phyloP scores from a whole-genome alignment of 2,113 vertebrate species.

The Muscicapa adusta region DNA sequence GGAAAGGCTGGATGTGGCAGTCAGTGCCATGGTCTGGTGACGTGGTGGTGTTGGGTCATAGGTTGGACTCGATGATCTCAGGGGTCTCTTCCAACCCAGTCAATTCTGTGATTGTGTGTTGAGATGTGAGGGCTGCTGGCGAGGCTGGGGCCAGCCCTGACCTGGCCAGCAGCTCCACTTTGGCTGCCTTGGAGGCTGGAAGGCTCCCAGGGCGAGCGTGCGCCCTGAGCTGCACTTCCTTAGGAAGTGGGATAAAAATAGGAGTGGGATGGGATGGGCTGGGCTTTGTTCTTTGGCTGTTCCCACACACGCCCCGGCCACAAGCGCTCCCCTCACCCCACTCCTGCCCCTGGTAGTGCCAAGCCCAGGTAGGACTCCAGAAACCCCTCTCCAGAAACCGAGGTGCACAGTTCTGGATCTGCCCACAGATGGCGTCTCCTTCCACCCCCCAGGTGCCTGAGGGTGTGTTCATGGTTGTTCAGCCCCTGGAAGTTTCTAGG shows the following conservation, averaged over 20 bases:
- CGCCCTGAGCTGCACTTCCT: background rate
- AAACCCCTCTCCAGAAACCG: background rate
- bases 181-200: rapidly evolving
- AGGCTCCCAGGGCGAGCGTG: background rate
- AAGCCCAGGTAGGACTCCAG: background rate
- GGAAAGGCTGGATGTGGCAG: background rate
- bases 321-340: rapidly evolving
- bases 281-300: background rate
- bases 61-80: background rate
- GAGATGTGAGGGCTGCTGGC: too few species aligned
- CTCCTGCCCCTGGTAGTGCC: background rate
- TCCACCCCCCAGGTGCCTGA: rapidly evolving
- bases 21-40: background rate
- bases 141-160: background rate
- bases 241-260: constrained; percentile 39
- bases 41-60: rapidly evolving
- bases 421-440: background rate
- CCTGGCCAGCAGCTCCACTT: background rate
- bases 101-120: rapidly evolving
- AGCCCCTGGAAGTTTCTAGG: background rate
- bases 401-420: rapidly evolving
- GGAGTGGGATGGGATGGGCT: background rate
- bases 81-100: rapidly evolving
- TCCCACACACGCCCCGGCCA: background rate
- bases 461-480: rapidly evolving